Conservation (phyloP, 2,113 vertebrate genomes). For the Conger conger region DNA sequence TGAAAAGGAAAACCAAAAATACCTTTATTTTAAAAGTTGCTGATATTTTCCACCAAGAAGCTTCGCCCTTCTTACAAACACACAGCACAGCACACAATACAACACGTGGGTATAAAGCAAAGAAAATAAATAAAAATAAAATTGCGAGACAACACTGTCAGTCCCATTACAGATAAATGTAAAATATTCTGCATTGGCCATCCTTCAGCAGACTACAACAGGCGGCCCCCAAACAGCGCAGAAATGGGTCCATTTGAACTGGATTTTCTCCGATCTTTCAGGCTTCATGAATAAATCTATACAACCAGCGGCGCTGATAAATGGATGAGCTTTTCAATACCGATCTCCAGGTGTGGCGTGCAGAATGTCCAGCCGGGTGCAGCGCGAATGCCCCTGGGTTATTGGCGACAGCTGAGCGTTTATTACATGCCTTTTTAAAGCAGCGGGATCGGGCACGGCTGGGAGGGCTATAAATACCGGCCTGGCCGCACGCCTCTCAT, state of each 20-base stretch:
- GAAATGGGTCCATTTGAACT: not conserved
- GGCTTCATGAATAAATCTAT: conserved; percentile 11
- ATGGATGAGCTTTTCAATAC: conserved; percentile 7
- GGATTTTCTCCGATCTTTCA: not conserved
- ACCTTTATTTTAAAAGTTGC: not conserved
- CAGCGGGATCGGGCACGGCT: not conserved
- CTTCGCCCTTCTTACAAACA: not conserved
- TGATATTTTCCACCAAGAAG: not conserved
- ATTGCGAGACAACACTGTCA: not conserved
- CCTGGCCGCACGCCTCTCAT: not conserved
- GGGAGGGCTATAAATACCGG: not conserved
- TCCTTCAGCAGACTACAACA: not conserved
- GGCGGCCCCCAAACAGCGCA: not conserved
- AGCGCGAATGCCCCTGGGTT: not conserved
- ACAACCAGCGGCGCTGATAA: not conserved
- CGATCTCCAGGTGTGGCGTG: not conserved
- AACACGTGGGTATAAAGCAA: not conserved
- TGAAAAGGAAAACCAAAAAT: not conserved
- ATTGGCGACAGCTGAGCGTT: conserved; percentile 5
- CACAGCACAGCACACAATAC: not conserved
- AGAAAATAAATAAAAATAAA: not conserved
- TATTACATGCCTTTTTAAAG: conserved; percentile 2
- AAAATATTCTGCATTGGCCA: not conserved
- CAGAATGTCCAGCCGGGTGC: not conserved
- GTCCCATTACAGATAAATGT: not conserved